phyloP scores from a whole-genome alignment of 2,113 vertebrate genomes.

The Trematocara nigrifrons region DNA sequence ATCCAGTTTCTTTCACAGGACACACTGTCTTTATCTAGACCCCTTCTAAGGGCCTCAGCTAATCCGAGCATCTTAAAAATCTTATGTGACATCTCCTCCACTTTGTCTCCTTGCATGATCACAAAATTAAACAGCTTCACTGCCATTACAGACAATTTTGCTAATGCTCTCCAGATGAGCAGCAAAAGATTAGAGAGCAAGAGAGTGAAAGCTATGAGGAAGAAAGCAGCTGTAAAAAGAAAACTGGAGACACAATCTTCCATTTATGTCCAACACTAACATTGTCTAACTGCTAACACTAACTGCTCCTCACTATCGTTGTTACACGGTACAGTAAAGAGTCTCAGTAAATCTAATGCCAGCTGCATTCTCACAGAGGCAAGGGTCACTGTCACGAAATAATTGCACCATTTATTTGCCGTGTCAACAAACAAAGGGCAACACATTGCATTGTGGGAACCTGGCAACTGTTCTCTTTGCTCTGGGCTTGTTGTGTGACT shows the following conservation, averaged over 20 bases:
- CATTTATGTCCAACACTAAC: neutral
- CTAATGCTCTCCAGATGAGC: neutral
- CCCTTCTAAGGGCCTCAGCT: neutral
- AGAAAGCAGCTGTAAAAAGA: neutral
- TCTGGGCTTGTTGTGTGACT: slow-evolving; percentile 8
- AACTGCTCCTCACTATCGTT: neutral
- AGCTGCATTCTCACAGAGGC: neutral
- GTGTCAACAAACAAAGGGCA: slow-evolving; percentile 37
- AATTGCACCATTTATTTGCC: slow-evolving; percentile 31
- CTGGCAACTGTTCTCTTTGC: neutral
- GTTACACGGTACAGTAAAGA: neutral
- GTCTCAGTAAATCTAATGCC: neutral
- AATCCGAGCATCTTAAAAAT: neutral
- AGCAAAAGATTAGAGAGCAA: neutral
- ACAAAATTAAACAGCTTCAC: neutral
- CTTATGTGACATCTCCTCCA: neutral
- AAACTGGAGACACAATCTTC: neutral
- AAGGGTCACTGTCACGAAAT: slow-evolving; percentile 22
- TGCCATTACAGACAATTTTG: neutral
- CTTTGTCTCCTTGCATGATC: neutral
- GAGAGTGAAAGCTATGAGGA: neutral
- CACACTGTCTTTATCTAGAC: neutral
- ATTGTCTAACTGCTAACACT: neutral
- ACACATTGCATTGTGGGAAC: slow-evolving; percentile 32
- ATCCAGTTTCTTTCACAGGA: neutral